These are phyloP conservation scores for Synanthedon tipuliformis DNA, from an alignment of 2,888 invertebrate genomes.

Conservation along the genomic window DNA sequence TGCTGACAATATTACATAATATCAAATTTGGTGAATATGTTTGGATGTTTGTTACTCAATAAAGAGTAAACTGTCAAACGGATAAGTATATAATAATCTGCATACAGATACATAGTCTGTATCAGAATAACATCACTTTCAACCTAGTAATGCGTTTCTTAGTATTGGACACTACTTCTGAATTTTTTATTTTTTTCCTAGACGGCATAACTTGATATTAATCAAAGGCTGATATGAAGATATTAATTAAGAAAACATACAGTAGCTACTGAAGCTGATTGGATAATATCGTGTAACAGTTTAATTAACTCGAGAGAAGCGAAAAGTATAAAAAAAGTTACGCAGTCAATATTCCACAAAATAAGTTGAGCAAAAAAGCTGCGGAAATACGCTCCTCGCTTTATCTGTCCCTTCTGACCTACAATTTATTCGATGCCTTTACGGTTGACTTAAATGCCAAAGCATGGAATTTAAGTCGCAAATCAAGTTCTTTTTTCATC, in stretches of 20 bases:
- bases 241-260: not conserved
- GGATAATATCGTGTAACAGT: constrained; percentile 5
- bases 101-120: no score
- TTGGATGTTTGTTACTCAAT: no score
- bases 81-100: no score
- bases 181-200: no score
- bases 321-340: constrained; percentile 22
- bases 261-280: not conserved
- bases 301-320: constrained; percentile 14
- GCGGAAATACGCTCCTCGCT: constrained; percentile 43
- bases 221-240: not conserved
- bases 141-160: not conserved
- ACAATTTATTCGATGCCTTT: constrained; percentile 67
- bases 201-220: no score
- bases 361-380: constrained; percentile 48
- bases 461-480: constrained; percentile 55
- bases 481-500: constrained; percentile 49
- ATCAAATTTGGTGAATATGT: no score
- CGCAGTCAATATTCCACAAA: constrained; percentile 45
- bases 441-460: constrained; percentile 66
- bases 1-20: no score
- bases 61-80: no score
- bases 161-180: not conserved
- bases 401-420: constrained; percentile 68
- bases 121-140: no score